Evolutionary conservation across 1,140 invertebrate species (phyloP), one percentile per base, ranked within the genome.

Genomic region (Chlorops oryzae): DNA sequence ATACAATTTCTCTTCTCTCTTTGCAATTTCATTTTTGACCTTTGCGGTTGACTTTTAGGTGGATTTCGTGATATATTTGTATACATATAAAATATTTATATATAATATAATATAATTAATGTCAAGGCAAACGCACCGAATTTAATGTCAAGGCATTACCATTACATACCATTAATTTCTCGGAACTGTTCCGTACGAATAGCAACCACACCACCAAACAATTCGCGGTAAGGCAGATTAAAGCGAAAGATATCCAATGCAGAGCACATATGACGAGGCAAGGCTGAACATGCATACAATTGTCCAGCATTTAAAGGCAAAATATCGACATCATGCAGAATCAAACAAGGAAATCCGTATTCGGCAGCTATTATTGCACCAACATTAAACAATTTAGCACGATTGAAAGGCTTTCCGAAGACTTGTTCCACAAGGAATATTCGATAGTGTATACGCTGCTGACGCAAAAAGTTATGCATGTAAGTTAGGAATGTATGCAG

Each of bases 281-380:
- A 77, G 54, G 81, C 77, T 2, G 90, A 85, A 70, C 96, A 98
- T 13, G 86, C 87, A 75, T 98, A 98, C 40, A 96, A 80, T 74
- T 97, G 96, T 3, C 85, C 81, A 47, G 82, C 81, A 73, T 90
- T 90, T 56, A 96, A 79, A 10, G 95, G 95, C 48, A 98, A 78
- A 17, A 98, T 73, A 76, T 98, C 94, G 35, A 98, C 88, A 70
- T 98, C 94, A 73, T 97, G 94, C 61, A 98, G 87, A 43, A 98
- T 85, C 40, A 96, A 83, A 65, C 96, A 98, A 21, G 90, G 83
- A 73, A 84, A 92, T 40, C 83, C 80, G 39, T 77, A 72, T 48
- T 78, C 80, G 25, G 82, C 79, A 0, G 90, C 88, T 61, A 91
- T 84, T 4, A 78, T 70, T 55, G 90, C 93, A 2, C 92, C 96